Conservation (phyloP, 2,888 invertebrate genomes). For the Apamea sordens region DNA sequence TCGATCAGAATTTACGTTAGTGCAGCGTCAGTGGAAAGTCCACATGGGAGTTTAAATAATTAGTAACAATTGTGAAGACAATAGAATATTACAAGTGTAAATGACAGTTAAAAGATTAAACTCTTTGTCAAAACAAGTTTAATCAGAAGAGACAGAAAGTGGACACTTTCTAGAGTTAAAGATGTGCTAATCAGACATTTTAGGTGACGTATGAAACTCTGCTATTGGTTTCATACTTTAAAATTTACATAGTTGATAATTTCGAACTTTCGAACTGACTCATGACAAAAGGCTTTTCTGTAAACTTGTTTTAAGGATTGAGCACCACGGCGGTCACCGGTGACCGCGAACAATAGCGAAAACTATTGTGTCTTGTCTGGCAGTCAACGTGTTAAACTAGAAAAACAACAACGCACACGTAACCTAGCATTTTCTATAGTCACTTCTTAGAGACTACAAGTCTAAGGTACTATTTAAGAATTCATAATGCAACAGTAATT, state of each 20-base stretch:
- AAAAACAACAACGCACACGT: neutral
- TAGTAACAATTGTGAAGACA: neutral
- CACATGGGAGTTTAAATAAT: neutral
- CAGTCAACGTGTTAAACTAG: neutral
- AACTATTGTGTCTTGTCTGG: no score
- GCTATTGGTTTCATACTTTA: neutral
- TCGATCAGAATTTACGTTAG: conserved; percentile 17
- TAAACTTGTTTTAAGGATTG: neutral
- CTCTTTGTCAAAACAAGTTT: neutral
- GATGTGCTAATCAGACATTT: conserved; percentile 9
- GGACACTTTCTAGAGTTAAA: conserved; percentile 7
- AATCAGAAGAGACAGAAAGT: neutral
- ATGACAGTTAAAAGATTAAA: neutral
- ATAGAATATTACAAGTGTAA: neutral
- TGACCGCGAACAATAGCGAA: no score
- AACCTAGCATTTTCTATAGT: neutral
- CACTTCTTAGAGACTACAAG: neutral
- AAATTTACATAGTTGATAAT: neutral
- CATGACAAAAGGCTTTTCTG: neutral
- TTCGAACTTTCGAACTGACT: neutral
- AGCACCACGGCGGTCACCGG: no score
- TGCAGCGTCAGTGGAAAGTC: conserved; percentile 3
- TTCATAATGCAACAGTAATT: conserved; percentile 27
- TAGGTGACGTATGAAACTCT: neutral
- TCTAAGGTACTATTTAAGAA: conserved; percentile 19